Conservation (phyloP, 2,113 vertebrate genomes). For the Stomatorhinus ivindoensis region DNA sequence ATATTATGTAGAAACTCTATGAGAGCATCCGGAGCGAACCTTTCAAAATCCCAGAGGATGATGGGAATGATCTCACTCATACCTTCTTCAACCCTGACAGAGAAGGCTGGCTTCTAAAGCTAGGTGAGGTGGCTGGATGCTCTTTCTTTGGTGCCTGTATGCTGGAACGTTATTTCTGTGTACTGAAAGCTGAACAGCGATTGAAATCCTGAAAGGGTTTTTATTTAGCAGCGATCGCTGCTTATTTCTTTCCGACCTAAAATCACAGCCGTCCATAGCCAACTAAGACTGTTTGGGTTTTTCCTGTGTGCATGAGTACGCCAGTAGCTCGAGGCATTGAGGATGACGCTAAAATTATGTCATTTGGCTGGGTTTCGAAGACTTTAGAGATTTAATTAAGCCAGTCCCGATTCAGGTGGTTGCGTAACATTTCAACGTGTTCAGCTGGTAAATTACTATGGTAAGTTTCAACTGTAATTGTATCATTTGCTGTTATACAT, state of each 20-base stretch:
- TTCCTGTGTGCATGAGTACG: neutral
- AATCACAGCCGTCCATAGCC: neutral
- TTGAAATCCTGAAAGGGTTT: neutral
- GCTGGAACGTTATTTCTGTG: neutral
- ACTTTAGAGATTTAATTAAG: neutral
- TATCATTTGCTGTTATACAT: neutral
- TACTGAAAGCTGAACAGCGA: neutral
- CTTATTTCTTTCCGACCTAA: neutral
- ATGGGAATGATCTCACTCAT: slow-evolving; percentile 86
- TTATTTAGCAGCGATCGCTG: neutral
- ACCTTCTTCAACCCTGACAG: slow-evolving; percentile 93
- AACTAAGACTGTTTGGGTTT: neutral
- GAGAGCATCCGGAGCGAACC: slow-evolving; percentile 89
- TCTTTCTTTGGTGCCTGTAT: neutral
- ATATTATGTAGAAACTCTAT: slow-evolving; percentile 64
- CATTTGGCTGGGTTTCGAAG: neutral
- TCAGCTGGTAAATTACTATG: neutral
- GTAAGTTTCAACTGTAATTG: neutral
- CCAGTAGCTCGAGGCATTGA: neutral
- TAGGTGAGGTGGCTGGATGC: slow-evolving; percentile 57
- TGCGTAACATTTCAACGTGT: neutral
- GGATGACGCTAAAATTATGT: neutral
- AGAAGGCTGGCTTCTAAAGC: slow-evolving; percentile 93
- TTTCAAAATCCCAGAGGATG: slow-evolving; percentile 90
- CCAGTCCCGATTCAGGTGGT: neutral